Evolutionary conservation across 2,797 vertebrate genomes (phyloP).

Genomic region (Fringilla coelebs): DNA sequence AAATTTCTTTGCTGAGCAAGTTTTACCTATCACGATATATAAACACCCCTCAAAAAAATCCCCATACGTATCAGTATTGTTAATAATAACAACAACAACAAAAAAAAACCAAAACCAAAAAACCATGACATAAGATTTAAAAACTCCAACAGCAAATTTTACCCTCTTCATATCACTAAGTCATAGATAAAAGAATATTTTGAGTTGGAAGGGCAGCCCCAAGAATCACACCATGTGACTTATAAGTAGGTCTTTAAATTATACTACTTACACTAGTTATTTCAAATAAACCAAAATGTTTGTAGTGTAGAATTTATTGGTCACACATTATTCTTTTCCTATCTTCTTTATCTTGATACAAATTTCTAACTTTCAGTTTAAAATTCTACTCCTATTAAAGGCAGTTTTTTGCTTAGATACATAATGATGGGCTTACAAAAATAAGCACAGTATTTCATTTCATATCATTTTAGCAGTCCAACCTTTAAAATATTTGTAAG

Average conservation of each 20-base stretch:
- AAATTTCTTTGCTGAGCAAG: background rate
- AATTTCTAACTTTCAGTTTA: background rate
- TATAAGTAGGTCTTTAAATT: background rate
- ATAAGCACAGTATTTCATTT: background rate
- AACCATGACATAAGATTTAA: background rate
- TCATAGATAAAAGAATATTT: background rate
- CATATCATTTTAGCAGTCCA: background rate
- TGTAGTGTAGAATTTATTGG: background rate
- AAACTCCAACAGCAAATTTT: background rate
- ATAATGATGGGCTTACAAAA: background rate
- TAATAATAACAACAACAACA: background rate
- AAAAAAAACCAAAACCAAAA: background rate
- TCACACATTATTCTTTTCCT: background rate
- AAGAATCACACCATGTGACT: background rate
- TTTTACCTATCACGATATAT: background rate
- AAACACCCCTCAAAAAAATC: accelerated
- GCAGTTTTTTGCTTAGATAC: background rate
- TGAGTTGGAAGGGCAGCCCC: background rate
- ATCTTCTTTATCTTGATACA: background rate
- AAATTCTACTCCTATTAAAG: background rate
- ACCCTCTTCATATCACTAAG: background rate
- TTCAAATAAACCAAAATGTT: background rate
- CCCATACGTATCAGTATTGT: accelerated
- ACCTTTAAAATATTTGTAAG: background rate
- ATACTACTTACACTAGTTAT: background rate